Conservation (phyloP, 2,888 invertebrate species). For the Apoda limacodes region DNA sequence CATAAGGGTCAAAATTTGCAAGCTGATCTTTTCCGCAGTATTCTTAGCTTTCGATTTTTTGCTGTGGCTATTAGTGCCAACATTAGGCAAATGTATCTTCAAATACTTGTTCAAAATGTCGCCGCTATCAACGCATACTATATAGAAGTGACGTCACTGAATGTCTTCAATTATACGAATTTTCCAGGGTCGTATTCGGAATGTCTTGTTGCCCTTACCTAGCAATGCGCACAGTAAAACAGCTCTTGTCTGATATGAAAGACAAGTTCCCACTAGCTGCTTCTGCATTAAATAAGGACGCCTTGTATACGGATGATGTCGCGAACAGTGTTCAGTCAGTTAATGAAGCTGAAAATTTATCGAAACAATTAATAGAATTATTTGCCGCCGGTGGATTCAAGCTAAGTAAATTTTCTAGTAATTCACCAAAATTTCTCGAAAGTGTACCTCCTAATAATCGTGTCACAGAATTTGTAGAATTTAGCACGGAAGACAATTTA, state of each 20-base stretch:
- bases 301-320: not conserved
- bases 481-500: too few relatives aligned
- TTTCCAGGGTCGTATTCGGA: too few relatives aligned
- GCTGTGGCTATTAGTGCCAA: not conserved
- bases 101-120: not conserved
- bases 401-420: not conserved
- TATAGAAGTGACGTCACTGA: not conserved
- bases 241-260: not conserved
- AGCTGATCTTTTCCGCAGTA: not conserved
- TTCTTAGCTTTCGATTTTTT: not conserved
- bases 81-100: not conserved
- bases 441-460: too few relatives aligned
- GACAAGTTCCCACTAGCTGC: not conserved
- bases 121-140: not conserved
- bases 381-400: not conserved
- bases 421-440: too few relatives aligned
- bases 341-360: not conserved
- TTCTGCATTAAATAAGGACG: not conserved
- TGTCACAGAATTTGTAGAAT: not conserved
- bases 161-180: too few relatives aligned
- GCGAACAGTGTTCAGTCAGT: not conserved
- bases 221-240: not conserved
- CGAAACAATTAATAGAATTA: not conserved
- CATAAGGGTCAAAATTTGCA: conserved; percentile 5
- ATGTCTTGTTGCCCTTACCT: too few relatives aligned